Conservation (phyloP, 2,797 vertebrate genomes). For the Crax fasciolata region DNA sequence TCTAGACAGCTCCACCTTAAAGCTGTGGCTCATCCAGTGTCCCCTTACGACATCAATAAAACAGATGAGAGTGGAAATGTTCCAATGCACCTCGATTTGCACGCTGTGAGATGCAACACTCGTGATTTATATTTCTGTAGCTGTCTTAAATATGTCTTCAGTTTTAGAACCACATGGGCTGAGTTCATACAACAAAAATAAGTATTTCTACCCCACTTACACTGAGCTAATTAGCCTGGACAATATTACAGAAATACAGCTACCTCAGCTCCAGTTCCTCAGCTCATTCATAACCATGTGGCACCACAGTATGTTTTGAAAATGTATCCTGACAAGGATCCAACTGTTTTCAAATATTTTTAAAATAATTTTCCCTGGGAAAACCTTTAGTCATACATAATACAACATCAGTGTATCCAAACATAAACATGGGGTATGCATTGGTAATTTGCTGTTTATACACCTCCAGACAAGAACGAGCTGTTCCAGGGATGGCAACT, state of each 20-base stretch:
- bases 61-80: background rate
- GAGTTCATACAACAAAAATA: background rate
- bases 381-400: background rate
- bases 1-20: background rate
- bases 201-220: background rate
- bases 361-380: background rate
- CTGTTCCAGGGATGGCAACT: background rate
- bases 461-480: background rate
- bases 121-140: background rate
- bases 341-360: background rate
- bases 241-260: background rate
- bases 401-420: background rate
- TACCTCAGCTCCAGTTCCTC: background rate
- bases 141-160: conserved; percentile 12
- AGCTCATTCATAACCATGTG: background rate
- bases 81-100: background rate
- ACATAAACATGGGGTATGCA: background rate
- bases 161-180: background rate
- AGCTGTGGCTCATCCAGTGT: background rate
- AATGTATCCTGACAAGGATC: background rate
- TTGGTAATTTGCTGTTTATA: background rate
- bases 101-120: conserved; percentile 4
- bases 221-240: background rate
- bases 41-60: background rate
- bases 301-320: background rate